Conservation (phyloP, 1,140 invertebrate species). For the Brachionus rubens region DNA sequence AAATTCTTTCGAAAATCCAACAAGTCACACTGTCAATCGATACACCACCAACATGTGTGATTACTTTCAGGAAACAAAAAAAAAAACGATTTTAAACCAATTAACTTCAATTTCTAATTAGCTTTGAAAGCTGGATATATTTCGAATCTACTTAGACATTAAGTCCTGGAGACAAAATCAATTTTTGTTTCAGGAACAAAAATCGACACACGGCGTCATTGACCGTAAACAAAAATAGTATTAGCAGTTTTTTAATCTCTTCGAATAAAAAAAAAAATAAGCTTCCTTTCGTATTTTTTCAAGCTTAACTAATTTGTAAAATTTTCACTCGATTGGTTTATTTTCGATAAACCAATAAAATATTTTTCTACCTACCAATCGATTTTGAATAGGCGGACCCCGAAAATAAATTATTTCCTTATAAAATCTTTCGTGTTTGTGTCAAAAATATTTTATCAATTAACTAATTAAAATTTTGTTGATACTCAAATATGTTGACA, state of each 20-base stretch:
- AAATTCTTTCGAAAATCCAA: too few relatives aligned
- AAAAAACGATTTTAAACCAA: too few relatives aligned
- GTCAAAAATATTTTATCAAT: conserved; percentile 20
- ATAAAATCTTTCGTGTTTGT: background rate
- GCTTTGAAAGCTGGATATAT: conserved; percentile 9
- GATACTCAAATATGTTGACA: too few relatives aligned
- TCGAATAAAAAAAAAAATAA: too few relatives aligned
- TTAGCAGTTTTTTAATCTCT: too few relatives aligned
- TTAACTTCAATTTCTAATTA: too few relatives aligned
- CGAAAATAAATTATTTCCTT: background rate
- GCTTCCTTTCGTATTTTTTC: background rate
- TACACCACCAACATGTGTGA: too few relatives aligned
- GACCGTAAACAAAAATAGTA: conserved; percentile 12
- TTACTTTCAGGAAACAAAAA: too few relatives aligned
- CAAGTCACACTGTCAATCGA: too few relatives aligned
- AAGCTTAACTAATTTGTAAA: conserved; percentile 19
- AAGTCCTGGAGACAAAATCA: conserved; percentile 33
- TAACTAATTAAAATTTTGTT: conserved; percentile 44
- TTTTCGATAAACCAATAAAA: background rate
- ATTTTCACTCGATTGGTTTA: background rate
- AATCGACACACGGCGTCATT: conserved; percentile 36
- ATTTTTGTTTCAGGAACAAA: background rate
- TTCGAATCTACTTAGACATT: conserved; percentile 37
- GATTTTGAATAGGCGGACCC: too few relatives aligned
- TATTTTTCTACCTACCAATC: too few relatives aligned